These are phyloP conservation scores for Scaptomyza polygonia DNA, from an alignment of 2,888 invertebrate species.

Conservation along the genomic window DNA sequence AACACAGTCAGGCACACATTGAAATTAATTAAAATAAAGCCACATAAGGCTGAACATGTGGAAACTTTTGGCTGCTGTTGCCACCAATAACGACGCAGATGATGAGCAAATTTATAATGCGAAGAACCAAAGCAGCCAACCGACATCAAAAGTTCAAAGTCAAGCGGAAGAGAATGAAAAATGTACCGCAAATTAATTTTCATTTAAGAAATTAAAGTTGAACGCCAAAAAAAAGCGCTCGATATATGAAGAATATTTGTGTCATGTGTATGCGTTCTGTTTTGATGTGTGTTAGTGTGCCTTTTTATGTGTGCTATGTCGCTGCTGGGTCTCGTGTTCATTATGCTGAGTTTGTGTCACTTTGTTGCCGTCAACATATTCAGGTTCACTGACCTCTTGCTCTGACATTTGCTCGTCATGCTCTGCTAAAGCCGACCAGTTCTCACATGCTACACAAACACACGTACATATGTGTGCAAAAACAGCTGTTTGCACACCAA, in stretches of 20 bases:
- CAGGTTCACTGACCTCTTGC: slow-evolving; percentile 65
- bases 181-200: slow-evolving; percentile 68
- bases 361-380: slow-evolving; percentile 36
- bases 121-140: slow-evolving; percentile 29
- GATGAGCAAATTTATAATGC: slow-evolving; percentile 56
- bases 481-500: slow-evolving; percentile 31
- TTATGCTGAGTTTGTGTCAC: slow-evolving; percentile 56
- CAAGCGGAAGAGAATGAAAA: slow-evolving; percentile 57
- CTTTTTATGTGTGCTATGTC: slow-evolving; percentile 26
- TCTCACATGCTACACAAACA: slow-evolving; percentile 4
- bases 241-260: neutral
- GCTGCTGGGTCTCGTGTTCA: slow-evolving; percentile 42
- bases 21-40: slow-evolving; percentile 72
- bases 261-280: slow-evolving; percentile 3
- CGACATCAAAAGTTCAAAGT: slow-evolving; percentile 49
- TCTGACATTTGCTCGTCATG: slow-evolving; percentile 68
- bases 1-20: slow-evolving; percentile 34
- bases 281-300: slow-evolving; percentile 2
- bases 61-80: slow-evolving; percentile 35
- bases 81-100: slow-evolving; percentile 46
- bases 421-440: slow-evolving; percentile 42
- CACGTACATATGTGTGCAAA: slow-evolving; percentile 5
- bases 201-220: slow-evolving; percentile 64
- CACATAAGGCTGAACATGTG: slow-evolving; percentile 46
- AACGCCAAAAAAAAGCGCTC: slow-evolving; percentile 19